phyloP scores from a whole-genome alignment of 2,797 vertebrate species.

The Anabacerthia variegaticeps region DNA sequence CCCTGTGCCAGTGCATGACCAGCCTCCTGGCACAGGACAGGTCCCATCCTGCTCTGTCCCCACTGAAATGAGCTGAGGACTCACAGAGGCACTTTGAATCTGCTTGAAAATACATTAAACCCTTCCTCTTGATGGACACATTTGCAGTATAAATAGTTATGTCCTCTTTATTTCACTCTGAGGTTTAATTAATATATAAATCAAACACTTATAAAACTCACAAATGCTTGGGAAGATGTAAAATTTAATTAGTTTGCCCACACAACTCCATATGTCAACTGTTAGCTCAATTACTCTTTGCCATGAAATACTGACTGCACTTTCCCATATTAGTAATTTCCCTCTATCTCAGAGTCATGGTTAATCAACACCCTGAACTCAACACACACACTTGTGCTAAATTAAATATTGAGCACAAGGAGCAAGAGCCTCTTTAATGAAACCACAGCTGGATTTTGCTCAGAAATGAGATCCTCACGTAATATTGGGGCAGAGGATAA shows the following conservation, averaged over 20 bases:
- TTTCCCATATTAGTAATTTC: constrained; percentile 42
- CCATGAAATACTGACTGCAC: constrained; percentile 59
- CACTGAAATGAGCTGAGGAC: not conserved
- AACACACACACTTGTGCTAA: not conserved
- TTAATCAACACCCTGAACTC: constrained; percentile 69
- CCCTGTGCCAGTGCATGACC: not conserved
- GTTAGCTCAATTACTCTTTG: constrained; percentile 72
- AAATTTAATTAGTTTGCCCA: constrained; percentile 79
- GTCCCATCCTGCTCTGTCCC: not conserved
- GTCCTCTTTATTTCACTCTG: constrained; percentile 68
- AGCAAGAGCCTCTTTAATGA: constrained; percentile 25
- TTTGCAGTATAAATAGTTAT: constrained; percentile 47
- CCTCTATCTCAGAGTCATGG: constrained; percentile 15
- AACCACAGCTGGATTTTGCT: constrained; percentile 45
- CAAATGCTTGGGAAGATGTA: constrained; percentile 71
- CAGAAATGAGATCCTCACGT: not conserved
- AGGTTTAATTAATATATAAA: constrained; percentile 79
- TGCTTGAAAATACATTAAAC: constrained; percentile 20
- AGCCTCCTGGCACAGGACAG: not conserved
- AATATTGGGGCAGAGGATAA: not conserved
- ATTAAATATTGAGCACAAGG: constrained; percentile 48
- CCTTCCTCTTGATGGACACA: constrained; percentile 14
- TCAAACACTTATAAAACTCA: constrained; percentile 69
- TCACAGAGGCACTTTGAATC: not conserved
- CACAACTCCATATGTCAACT: constrained; percentile 76